A percentile compares a stretch with the other conserved stretches of the same genome.
phyloP scores from a whole-genome alignment of 2,113 vertebrate species.

The Irena cyanogastra region DNA sequence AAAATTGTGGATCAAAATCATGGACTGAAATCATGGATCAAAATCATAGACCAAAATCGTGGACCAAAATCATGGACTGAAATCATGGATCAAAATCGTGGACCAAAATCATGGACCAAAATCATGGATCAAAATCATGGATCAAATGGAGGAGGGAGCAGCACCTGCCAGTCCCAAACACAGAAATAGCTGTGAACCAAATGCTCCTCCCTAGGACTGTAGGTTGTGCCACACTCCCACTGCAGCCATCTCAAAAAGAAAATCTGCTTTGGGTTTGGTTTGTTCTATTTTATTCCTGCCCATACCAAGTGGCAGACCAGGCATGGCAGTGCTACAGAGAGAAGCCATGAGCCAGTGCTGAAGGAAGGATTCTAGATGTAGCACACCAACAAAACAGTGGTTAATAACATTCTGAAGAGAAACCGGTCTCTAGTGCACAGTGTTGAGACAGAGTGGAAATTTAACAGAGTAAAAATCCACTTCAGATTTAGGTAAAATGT shows the following conservation, averaged over 20 bases:
- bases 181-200: background rate
- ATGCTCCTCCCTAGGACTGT: background rate
- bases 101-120: accelerated
- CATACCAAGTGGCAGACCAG: constrained; percentile 4
- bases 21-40: background rate
- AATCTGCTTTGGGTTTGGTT: background rate
- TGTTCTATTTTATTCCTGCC: background rate
- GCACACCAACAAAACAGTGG: background rate
- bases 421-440: background rate
- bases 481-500: too few species aligned
- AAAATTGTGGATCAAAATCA: accelerated
- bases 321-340: background rate
- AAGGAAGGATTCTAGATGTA: background rate
- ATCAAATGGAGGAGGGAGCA: background rate
- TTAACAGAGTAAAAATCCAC: too few species aligned
- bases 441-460: too few species aligned
- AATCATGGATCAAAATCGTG: accelerated
- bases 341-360: background rate
- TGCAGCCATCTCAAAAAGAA: constrained; percentile 13
- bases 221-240: constrained; percentile 12
- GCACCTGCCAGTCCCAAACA: background rate
- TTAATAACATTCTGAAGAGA: background rate
- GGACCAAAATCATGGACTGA: too few species aligned
- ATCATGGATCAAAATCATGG: background rate
- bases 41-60: accelerated